Evolutionary conservation across 92 coral and sea anemone species (phyloP).

Genomic region (Diadumene lineata): DNA sequence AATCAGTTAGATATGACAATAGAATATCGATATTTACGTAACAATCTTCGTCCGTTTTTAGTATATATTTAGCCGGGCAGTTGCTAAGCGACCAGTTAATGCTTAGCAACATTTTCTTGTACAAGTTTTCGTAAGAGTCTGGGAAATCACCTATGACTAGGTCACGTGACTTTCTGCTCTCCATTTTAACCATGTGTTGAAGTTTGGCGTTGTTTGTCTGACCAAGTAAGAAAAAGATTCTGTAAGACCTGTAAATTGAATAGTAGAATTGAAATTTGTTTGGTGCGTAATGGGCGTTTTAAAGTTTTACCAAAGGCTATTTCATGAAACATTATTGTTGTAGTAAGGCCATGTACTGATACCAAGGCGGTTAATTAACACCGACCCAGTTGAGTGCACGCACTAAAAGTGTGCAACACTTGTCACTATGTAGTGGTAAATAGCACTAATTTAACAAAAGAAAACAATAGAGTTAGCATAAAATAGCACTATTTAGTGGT

Average conservation of each 20-base stretch:
- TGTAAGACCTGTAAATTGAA: conserved; percentile 49
- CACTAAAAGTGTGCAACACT: no score
- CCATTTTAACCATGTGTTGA: conserved; percentile 38
- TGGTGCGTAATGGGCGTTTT: no score
- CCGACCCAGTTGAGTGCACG: no score
- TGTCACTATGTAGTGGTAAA: no score
- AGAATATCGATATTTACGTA: conserved; percentile 55
- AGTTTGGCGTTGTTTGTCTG: conserved; percentile 30
- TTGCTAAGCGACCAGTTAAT: conserved; percentile 56
- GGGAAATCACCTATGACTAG: conserved; percentile 64
- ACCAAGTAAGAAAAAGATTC: conserved; percentile 71
- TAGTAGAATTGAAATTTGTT: background rate
- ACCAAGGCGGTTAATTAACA: no score
- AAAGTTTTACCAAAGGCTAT: no score
- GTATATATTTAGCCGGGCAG: conserved; percentile 56
- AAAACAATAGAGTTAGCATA: no score
- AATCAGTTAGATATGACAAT: conserved; percentile 34
- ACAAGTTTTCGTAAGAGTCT: conserved; percentile 61
- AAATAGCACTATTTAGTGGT: no score
- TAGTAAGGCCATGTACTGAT: no score
- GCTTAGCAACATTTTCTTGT: conserved; percentile 65
- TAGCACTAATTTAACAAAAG: no score
- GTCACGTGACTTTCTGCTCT: conserved; percentile 53
- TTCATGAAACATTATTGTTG: no score
- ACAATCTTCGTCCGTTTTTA: conserved; percentile 83